These are phyloP conservation scores for Ceraclea dissimilis DNA, from an alignment of 2,888 invertebrate species.

Conservation along the genomic window DNA sequence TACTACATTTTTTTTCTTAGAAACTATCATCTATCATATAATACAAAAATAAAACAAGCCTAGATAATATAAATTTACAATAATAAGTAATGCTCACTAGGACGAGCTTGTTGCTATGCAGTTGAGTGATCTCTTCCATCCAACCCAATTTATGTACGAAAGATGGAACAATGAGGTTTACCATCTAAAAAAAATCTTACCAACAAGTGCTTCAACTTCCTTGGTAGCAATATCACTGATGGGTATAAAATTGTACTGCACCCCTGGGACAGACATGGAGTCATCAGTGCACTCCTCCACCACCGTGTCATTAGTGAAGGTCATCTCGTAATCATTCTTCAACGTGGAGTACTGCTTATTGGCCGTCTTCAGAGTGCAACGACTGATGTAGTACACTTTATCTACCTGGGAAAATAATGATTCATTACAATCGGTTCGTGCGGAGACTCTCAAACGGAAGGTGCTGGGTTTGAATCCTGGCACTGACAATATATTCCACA, in stretches of 20 bases:
- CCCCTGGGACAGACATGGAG: slow-evolving; percentile 58
- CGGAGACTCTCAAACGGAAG: no score
- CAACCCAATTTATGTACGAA: no score
- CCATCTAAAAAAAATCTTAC: slow-evolving; percentile 52
- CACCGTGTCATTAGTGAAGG: slow-evolving; percentile 68
- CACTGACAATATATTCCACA: no score
- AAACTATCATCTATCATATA: no score
- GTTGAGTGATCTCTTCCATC: no score
- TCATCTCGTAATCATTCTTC: slow-evolving; percentile 95
- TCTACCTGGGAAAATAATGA: slow-evolving; percentile 49
- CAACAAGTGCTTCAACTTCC: slow-evolving; percentile 61
- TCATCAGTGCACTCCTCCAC: slow-evolving; percentile 53
- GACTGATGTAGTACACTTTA: slow-evolving; percentile 81
- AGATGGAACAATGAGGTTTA: no score
- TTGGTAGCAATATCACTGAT: slow-evolving; percentile 65
- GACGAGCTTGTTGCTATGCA: no score
- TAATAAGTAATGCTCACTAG: no score
- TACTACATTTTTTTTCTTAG: no score
- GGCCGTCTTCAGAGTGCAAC: slow-evolving; percentile 81
- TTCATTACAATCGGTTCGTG: slow-evolving; percentile 4
- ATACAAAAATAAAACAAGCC: no score
- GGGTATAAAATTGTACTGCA: slow-evolving; percentile 69
- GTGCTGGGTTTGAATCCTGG: no score
- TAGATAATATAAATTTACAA: no score
- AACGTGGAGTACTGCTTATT: slow-evolving; percentile 81